Evolutionary conservation across 1,140 invertebrate genomes (phyloP).

Genomic region (Saccostrea echinata): DNA sequence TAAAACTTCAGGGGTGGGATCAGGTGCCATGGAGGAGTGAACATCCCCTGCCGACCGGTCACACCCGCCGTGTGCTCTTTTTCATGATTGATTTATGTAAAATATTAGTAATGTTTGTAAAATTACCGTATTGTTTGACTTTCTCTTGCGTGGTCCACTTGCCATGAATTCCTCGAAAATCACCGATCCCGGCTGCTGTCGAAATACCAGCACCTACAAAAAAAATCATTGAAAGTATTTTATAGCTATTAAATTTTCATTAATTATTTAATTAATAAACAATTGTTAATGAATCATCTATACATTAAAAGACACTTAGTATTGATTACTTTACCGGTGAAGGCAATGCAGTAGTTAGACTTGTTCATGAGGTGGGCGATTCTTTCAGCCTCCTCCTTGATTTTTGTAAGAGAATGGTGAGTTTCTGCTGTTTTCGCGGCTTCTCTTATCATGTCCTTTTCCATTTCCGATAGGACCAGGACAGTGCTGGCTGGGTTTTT

Average conservation of each 20-base stretch:
- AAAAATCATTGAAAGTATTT: neutral
- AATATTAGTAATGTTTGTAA: no score
- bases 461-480: conserved; percentile 51
- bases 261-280: no score
- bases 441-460: conserved; percentile 64
- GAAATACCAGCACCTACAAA: conserved; percentile 94
- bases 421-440: conserved; percentile 67
- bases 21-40: no score
- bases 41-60: no score
- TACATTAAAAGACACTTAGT: no score
- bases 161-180: conserved; percentile 88
- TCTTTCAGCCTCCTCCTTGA: conserved; percentile 60
- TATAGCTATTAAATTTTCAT: no score
- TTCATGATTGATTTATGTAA: no score
- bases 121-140: conserved; percentile 60
- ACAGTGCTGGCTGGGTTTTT: neutral
- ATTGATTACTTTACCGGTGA: conserved; percentile 63
- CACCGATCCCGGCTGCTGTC: conserved; percentile 96
- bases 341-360: conserved; percentile 64
- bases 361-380: conserved; percentile 63
- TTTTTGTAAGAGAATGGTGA: conserved; percentile 57
- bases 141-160: conserved; percentile 71
- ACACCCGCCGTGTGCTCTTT: no score
- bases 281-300: no score
- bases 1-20: no score